Evolutionary conservation across 2,797 vertebrate genomes (phyloP).

Genomic region (Siniperca obscura): DNA sequence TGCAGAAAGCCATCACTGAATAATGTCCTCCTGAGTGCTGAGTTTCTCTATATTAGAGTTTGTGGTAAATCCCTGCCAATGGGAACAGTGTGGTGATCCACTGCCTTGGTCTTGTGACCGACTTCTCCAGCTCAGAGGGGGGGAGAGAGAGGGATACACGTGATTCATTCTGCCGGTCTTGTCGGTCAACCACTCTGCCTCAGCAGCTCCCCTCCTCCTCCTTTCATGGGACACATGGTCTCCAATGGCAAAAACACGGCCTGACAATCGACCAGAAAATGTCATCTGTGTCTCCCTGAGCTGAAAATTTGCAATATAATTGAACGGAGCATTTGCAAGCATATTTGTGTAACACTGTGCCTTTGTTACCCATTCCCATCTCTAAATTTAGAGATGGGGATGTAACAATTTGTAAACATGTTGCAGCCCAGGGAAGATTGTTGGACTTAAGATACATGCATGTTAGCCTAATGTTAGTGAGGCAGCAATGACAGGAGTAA

Average conservation of each 20-base stretch:
- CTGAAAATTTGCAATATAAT: conserved; percentile 46
- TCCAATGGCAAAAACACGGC: conserved; percentile 69
- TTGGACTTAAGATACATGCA: not conserved
- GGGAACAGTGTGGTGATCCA: conserved; percentile 48
- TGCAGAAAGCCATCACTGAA: not conserved
- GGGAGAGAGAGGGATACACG: conserved; percentile 24
- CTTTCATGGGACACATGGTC: conserved; percentile 75
- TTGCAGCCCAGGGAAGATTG: conserved; percentile 6
- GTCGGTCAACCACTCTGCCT: conserved; percentile 64
- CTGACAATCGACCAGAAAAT: conserved; percentile 65
- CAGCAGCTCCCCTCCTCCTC: conserved; percentile 48
- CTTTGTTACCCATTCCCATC: conserved; percentile 45
- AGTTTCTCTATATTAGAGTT: conserved; percentile 10
- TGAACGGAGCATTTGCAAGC: conserved; percentile 21
- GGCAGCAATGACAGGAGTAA: not conserved
- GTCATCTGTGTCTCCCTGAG: conserved; percentile 54
- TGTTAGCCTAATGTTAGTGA: conserved; percentile 2
- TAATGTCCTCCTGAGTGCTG: not conserved
- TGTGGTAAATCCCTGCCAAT: conserved; percentile 40
- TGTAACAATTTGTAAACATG: conserved; percentile 7
- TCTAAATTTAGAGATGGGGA: conserved; percentile 40
- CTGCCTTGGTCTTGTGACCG: conserved; percentile 76
- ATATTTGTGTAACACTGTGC: conserved; percentile 48
- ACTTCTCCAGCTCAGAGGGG: conserved; percentile 62
- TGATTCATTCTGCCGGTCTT: conserved; percentile 64